These are phyloP conservation scores for Psilanteris sp. DNA, from an alignment of 1,140 invertebrate species.

Conservation along the genomic window DNA sequence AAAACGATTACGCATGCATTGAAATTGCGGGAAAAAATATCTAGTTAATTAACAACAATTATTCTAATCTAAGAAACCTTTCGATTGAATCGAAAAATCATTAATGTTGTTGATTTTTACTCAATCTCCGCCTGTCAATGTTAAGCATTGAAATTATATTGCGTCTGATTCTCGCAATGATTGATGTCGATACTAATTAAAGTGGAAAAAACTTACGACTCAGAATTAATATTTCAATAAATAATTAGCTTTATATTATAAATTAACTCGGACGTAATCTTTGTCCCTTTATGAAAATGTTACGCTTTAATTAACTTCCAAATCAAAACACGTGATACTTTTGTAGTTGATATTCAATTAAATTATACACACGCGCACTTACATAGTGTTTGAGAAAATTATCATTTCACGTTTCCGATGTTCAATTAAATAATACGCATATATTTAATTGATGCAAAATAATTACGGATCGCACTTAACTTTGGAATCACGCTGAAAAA, in stretches of 20 bases:
- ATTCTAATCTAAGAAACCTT: slow-evolving; percentile 55
- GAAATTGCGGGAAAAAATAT: slow-evolving; percentile 5
- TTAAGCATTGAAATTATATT: slow-evolving; percentile 20
- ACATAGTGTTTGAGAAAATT: slow-evolving; percentile 2
- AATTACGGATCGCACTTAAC: too few species aligned
- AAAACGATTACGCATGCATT: slow-evolving; percentile 23
- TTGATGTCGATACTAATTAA: slow-evolving; percentile 46
- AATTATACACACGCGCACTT: slow-evolving; percentile 7
- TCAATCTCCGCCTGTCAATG: slow-evolving; percentile 34
- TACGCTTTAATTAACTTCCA: slow-evolving; percentile 24
- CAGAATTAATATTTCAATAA: slow-evolving; percentile 7
- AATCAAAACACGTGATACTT: background rate
- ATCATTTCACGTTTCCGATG: slow-evolving; percentile 9
- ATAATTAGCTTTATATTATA: slow-evolving; percentile 16
- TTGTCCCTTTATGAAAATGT: slow-evolving; percentile 10
- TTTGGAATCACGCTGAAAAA: too few species aligned
- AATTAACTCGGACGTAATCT: slow-evolving; percentile 6
- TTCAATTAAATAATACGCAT: too few species aligned
- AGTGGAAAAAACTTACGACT: slow-evolving; percentile 14
- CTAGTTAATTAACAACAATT: slow-evolving; percentile 59
- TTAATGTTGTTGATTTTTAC: slow-evolving; percentile 32
- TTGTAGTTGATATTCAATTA: slow-evolving; percentile 4
- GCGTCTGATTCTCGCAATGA: slow-evolving; percentile 9
- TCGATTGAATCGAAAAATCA: slow-evolving; percentile 33
- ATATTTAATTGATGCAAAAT: slow-evolving; percentile 1